These are phyloP conservation scores for Pseudomyrmex gracilis DNA, from an alignment of 1,140 invertebrate species.

Conservation along the genomic window DNA sequence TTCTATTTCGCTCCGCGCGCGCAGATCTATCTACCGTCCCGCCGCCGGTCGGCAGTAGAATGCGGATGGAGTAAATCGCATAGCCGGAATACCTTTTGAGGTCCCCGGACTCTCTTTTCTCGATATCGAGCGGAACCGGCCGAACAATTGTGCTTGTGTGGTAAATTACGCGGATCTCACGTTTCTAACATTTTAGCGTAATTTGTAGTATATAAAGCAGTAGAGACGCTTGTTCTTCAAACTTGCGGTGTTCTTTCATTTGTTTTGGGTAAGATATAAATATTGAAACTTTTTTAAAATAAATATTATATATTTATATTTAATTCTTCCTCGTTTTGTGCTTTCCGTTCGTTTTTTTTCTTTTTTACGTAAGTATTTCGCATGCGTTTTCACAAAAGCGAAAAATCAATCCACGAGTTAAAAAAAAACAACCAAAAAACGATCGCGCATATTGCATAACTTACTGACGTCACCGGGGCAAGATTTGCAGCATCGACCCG, in stretches of 20 bases:
- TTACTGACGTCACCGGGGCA: constrained; percentile 93
- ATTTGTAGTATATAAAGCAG: no score
- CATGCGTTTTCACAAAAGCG: no score
- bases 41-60: constrained; percentile 9
- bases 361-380: no score
- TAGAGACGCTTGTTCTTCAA: no score
- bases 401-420: neutral
- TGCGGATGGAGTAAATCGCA: constrained; percentile 44
- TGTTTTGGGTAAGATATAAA: no score
- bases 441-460: constrained; percentile 78
- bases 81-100: constrained; percentile 7
- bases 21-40: neutral
- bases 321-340: no score
- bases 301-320: no score
- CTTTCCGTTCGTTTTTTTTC: no score
- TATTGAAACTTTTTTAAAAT: no score
- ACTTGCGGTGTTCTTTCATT: no score
- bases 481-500: constrained; percentile 95
- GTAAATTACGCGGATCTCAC: neutral
- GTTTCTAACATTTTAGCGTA: neutral
- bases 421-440: constrained; percentile 14
- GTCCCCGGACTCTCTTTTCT: neutral
- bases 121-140: neutral
- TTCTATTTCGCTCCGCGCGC: constrained; percentile 29
- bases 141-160: neutral